phyloP scores from a whole-genome alignment of 1,140 invertebrate species.

The Zaprionus inermis region DNA sequence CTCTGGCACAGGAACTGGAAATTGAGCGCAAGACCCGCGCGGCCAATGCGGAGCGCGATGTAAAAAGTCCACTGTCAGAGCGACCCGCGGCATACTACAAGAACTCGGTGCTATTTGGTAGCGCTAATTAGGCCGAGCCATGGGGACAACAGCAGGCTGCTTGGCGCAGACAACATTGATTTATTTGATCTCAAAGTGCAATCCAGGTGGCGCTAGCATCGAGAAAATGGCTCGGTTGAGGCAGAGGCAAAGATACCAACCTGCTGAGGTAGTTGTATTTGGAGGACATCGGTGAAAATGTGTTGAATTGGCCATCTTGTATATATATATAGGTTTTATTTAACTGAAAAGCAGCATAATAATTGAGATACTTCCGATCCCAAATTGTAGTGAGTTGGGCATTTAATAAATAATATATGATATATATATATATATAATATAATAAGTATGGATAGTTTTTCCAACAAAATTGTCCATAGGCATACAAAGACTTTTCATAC shows the following conservation, averaged over 20 bases:
- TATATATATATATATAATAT: background rate
- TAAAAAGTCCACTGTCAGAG: constrained; percentile 93
- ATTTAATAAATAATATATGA: constrained; percentile 11
- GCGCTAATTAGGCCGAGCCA: constrained; percentile 88
- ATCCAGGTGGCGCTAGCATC: constrained; percentile 54
- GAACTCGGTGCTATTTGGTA: constrained; percentile 93
- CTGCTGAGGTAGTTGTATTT: background rate
- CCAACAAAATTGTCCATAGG: constrained; percentile 32
- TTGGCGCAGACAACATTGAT: constrained; percentile 39
- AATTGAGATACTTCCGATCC: constrained; percentile 31
- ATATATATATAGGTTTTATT: constrained; percentile 6
- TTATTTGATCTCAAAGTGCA: constrained; percentile 82
- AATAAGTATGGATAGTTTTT: constrained; percentile 18
- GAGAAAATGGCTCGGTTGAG: constrained; percentile 15
- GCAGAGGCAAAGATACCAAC: background rate
- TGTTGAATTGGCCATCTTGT: constrained; percentile 59
- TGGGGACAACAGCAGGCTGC: constrained; percentile 34
- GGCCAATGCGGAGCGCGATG: constrained; percentile 91
- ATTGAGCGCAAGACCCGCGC: constrained; percentile 93
- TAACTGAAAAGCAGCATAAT: constrained; percentile 21
- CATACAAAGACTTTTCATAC: constrained; percentile 68
- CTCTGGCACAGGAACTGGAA: constrained; percentile 92
- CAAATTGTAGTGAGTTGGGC: constrained; percentile 16
- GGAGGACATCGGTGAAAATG: constrained; percentile 18
- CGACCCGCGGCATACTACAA: constrained; percentile 91